Conservation (phyloP, 2,888 invertebrate genomes). For the Pseudeuparius sepicola region DNA sequence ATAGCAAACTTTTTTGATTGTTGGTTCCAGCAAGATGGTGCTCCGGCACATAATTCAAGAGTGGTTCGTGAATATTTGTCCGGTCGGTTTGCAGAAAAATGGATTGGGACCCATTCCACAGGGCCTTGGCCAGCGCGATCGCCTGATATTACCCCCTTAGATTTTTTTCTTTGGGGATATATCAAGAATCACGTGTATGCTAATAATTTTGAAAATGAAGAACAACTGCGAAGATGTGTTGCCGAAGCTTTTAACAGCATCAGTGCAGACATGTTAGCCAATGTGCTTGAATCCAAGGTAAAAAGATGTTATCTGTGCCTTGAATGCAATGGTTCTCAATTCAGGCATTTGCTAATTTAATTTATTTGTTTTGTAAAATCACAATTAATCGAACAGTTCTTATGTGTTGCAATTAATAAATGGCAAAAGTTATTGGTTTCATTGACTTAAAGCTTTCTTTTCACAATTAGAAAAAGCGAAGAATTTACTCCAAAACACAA, state of each 20-base stretch:
- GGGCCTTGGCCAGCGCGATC: slow-evolving; percentile 2
- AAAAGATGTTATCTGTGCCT: neutral
- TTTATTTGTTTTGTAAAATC: neutral
- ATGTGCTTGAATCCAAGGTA: slow-evolving; percentile 1
- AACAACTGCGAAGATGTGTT: slow-evolving; percentile 1
- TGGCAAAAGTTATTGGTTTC: no score
- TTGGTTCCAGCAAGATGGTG: slow-evolving; percentile 7
- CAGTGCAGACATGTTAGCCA: neutral
- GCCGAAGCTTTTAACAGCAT: slow-evolving; percentile 2
- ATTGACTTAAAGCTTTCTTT: no score
- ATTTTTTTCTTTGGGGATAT: slow-evolving; percentile 6
- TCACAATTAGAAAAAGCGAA: no score
- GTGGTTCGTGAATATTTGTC: slow-evolving; percentile 4
- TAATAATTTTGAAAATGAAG: slow-evolving; percentile 6
- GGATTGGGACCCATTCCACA: slow-evolving; percentile 1
- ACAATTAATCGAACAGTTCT: neutral
- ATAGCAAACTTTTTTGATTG: neutral
- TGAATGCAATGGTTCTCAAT: neutral
- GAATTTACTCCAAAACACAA: no score
- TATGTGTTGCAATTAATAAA: neutral
- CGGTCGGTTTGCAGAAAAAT: neutral
- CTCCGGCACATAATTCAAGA: slow-evolving; percentile 4
- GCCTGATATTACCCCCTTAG: slow-evolving; percentile 3
- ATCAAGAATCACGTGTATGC: slow-evolving; percentile 5
- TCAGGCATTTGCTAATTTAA: neutral